Percentiles rank a stretch among this genome's conserved stretches.
Conservation (phyloP, 1,140 invertebrate species). For the Sycophila sp. region DNA sequence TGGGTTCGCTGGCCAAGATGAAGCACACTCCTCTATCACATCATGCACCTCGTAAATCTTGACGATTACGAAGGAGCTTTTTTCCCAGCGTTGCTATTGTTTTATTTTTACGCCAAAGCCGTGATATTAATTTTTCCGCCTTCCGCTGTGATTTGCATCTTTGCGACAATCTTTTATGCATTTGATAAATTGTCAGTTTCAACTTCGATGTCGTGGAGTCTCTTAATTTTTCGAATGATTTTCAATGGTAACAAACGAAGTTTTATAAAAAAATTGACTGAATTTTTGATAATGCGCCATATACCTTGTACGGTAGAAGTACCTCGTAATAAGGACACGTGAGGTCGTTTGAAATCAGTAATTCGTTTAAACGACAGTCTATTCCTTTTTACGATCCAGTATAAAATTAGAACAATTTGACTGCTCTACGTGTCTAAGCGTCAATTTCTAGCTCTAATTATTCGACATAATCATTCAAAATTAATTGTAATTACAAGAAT, state of each 20-base stretch:
- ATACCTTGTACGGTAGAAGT: neutral
- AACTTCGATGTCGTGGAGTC: too few species aligned
- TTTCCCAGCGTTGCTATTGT: neutral
- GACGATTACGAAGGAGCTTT: neutral
- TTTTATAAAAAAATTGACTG: too few species aligned
- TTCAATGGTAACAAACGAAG: too few species aligned
- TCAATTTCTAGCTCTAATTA: too few species aligned
- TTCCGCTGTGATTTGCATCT: neutral
- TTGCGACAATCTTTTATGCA: neutral
- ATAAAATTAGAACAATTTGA: neutral
- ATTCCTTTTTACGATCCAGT: neutral
- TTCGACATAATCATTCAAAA: too few species aligned
- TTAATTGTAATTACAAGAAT: too few species aligned
- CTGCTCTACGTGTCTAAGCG: neutral
- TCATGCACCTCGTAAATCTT: constrained; percentile 30
- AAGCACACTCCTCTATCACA: constrained; percentile 23
- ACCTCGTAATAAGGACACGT: neutral
- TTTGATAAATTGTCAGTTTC: too few species aligned
- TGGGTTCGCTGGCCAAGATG: constrained; percentile 4
- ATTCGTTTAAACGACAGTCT: neutral
- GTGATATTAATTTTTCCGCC: neutral
- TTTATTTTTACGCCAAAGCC: neutral
- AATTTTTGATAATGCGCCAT: neutral
- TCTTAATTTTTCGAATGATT: too few species aligned
- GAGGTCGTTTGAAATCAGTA: neutral